Evolutionary conservation across 2,113 vertebrate species (phyloP).

Genomic region (Herpetotheres cachinnans): DNA sequence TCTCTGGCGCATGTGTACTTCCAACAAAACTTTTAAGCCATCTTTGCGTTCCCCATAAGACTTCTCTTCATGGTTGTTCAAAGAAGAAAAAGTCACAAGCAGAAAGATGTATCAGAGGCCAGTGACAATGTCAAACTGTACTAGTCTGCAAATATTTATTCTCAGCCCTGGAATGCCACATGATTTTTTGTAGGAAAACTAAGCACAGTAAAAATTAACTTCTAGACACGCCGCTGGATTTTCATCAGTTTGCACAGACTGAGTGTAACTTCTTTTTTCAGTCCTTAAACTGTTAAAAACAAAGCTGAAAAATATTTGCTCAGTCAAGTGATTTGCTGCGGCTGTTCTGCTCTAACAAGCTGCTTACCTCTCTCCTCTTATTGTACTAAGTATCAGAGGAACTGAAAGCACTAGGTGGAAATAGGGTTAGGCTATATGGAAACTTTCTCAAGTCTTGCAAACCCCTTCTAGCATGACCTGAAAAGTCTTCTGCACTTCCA

Average conservation of each 20-base stretch:
- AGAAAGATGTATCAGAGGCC: background rate
- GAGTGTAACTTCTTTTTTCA: background rate
- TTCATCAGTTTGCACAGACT: background rate
- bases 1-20: background rate
- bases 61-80: background rate
- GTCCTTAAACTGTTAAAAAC: background rate
- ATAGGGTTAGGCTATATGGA: background rate
- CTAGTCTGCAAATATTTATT: background rate
- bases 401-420: background rate
- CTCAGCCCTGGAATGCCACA: background rate
- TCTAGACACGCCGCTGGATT: background rate
- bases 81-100: background rate
- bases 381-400: background rate
- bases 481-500: background rate
- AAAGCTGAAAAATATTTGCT: background rate
- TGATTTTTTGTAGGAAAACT: background rate
- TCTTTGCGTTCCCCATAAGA: background rate
- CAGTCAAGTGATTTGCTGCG: background rate
- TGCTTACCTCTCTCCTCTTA: background rate
- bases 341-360: background rate
- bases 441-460: background rate
- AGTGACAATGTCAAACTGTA: background rate
- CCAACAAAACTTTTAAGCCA: background rate
- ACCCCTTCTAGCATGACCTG: background rate
- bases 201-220: background rate